These are phyloP conservation scores for Mugil cephalus DNA, from an alignment of 2,113 vertebrate genomes.

Conservation along the genomic window DNA sequence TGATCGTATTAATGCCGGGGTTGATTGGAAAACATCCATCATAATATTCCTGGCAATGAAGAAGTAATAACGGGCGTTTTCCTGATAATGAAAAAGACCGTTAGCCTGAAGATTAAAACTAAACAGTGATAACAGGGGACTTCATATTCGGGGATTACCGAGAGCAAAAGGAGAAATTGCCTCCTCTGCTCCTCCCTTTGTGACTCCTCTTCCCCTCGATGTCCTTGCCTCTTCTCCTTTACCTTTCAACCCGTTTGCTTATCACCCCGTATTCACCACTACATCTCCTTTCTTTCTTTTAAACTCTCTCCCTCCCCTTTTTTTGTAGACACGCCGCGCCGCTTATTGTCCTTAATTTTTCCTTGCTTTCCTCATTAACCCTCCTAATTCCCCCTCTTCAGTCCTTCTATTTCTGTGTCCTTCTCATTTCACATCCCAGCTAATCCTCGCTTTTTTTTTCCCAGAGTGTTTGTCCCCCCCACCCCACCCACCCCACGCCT, in stretches of 20 bases:
- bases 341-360: neutral
- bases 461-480: conserved; percentile 50
- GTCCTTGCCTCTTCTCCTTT: conserved; percentile 58
- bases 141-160: conserved; percentile 56
- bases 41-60: conserved; percentile 69
- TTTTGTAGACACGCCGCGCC: neutral
- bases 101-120: conserved; percentile 69
- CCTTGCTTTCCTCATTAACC: conserved; percentile 3
- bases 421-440: conserved; percentile 35
- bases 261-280: conserved; percentile 39
- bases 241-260: conserved; percentile 49
- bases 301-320: neutral
- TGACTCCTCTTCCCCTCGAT: conserved; percentile 24
- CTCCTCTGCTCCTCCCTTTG: conserved; percentile 4
- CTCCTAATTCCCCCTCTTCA: conserved; percentile 20
- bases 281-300: conserved; percentile 8
- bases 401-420: conserved; percentile 19
- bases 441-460: conserved; percentile 26
- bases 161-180: conserved; percentile 43
- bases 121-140: conserved; percentile 72
- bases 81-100: conserved; percentile 71
- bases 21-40: conserved; percentile 78
- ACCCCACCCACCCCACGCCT: no score
- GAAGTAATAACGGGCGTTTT: conserved; percentile 73
- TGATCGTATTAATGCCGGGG: conserved; percentile 73